Base-by-base conservation (phyloP, 2,113 vertebrate genomes). In the Promerops cafer region DNA sequence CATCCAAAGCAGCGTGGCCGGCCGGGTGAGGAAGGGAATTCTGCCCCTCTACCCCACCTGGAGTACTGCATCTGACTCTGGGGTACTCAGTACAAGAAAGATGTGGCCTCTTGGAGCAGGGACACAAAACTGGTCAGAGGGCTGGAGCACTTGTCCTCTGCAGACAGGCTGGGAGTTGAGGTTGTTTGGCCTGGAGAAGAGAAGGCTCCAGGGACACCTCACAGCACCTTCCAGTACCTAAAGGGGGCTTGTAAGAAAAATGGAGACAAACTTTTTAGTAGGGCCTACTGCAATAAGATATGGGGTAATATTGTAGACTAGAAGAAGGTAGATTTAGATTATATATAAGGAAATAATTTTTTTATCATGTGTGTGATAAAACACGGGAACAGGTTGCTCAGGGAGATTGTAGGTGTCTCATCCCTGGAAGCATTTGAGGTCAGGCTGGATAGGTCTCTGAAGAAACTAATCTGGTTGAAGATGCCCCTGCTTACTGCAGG, bases 91-190 rank as follows among this genome's bases (percentile, higher is more conserved):
- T 8, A n/a, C 16, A n/a, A 40, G 28, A 30, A 49, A 30, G n/a
- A 49, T 75, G 50, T 30, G 42, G 56, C 23, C 4, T 47, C n/a
- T 40, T 49, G n/a, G 42, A 56, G 23, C 18, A 64, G 40, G 15
- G 40, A 18, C 59, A 45, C 40, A 23, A 15, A 33, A 54, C 1
- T 33, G 22, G 17, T 45, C 14, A 37, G 47, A 37, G 47, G 22
- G 4, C 22, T 72, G 11, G 14, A 60, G 13, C 9, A 15, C 2
- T 6, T 49, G 8, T n/a, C 0, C n/a, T 44, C 1, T 39, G 50
- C 26, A 18, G 31, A 42, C 8, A 81, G 20, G 6, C 8, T 86
- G 45, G 50, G 39, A 26, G 5, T 14, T 64, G 15, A 20, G 2
- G 16, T 27, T 13, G 4, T 27, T 60, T 33, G 8, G 31, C 3